Evolutionary conservation across 2,888 invertebrate genomes (phyloP).

Genomic region (Drosophila multiciliata): DNA sequence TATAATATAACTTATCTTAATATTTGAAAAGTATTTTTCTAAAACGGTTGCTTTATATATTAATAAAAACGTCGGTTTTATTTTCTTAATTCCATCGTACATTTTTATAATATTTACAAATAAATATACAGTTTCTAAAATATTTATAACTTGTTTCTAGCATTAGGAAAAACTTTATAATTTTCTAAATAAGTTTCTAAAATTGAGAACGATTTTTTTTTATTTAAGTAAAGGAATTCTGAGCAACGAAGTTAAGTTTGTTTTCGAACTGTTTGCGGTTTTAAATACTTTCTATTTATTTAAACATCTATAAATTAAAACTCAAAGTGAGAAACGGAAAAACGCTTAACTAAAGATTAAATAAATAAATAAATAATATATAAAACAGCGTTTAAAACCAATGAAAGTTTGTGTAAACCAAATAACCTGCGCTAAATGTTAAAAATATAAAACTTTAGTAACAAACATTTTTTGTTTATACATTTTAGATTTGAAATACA

Average conservation of each 20-base stretch:
- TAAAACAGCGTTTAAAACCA: no score
- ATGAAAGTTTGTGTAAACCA: neutral
- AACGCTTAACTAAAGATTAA: neutral
- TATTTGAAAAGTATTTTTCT: neutral
- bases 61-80: neutral
- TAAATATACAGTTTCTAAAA: neutral
- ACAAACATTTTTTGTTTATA: neutral
- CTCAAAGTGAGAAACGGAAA: neutral
- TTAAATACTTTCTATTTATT: no score
- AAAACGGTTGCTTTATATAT: no score
- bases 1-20: neutral
- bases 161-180: no score
- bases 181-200: no score
- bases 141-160: no score
- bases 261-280: no score
- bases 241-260: no score
- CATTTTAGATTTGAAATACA: neutral
- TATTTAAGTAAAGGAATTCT: no score
- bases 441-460: neutral
- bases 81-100: neutral
- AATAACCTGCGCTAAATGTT: neutral
- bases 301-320: no score
- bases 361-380: neutral
- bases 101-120: neutral
- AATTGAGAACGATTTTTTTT: no score